A percentile compares a stretch with the other conserved stretches of the same genome.
Evolutionary conservation across 2,888 invertebrate genomes (phyloP).

Genomic region (Dicyrtoma fusca): DNA sequence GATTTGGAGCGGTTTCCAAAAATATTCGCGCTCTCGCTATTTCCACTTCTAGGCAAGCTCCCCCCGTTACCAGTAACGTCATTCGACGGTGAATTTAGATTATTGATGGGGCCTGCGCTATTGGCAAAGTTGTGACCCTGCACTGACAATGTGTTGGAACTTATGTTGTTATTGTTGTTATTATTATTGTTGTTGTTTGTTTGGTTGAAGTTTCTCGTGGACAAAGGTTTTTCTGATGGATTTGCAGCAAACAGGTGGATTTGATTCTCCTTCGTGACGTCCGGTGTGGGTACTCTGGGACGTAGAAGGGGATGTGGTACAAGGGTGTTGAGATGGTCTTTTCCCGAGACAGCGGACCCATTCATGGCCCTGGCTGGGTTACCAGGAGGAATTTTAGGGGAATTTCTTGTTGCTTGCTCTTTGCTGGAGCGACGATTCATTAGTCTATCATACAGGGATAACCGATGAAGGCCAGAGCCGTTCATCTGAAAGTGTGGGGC

Average conservation of each 20-base stretch:
- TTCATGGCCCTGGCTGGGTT: constrained; percentile 22
- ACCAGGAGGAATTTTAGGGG: constrained; percentile 38
- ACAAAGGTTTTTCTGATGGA: neutral
- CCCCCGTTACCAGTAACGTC: neutral
- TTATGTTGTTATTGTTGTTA: constrained; percentile 1
- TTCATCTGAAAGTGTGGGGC: constrained; percentile 1
- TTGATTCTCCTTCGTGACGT: constrained; percentile 73
- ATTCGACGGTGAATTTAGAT: constrained; percentile 18
- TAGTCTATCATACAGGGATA: constrained; percentile 80
- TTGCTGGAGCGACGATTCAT: constrained; percentile 80
- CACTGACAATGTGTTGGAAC: constrained; percentile 8
- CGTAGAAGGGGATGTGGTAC: constrained; percentile 58
- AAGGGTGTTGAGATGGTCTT: constrained; percentile 40
- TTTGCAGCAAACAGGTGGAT: constrained; percentile 6
- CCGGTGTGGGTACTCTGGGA: constrained; percentile 87
- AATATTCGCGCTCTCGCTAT: constrained; percentile 9
- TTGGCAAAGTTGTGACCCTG: constrained; percentile 16
- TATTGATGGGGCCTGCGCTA: constrained; percentile 33
- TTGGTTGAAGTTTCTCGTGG: neutral
- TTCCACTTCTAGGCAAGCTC: neutral
- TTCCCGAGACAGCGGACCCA: constrained; percentile 25
- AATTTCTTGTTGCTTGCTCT: constrained; percentile 61
- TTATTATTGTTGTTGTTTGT: constrained; percentile 3
- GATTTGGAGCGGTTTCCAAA: constrained; percentile 23
- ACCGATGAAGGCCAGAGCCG: constrained; percentile 65